Percentiles rank a stretch among this genome's conserved stretches.
phyloP scores from a whole-genome alignment of 2,888 invertebrate species.

The Drosophila pseudotakahashii region DNA sequence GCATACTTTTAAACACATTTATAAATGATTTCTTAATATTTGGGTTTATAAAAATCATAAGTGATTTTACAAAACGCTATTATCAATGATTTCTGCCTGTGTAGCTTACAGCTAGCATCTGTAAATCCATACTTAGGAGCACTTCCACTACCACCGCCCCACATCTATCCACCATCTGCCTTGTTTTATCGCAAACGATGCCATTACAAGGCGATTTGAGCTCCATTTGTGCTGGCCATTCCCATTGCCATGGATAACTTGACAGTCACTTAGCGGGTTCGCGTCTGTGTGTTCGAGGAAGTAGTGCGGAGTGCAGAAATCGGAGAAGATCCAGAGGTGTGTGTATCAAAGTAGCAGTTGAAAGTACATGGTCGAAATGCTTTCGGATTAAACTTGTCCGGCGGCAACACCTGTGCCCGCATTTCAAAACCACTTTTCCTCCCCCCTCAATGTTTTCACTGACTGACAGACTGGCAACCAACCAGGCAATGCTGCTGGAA shows the following conservation, averaged over 20 bases:
- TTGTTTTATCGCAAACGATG: slow-evolving; percentile 52
- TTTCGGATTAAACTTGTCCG: slow-evolving; percentile 63
- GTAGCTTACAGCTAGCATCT: slow-evolving; percentile 14
- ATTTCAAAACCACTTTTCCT: slow-evolving; percentile 1
- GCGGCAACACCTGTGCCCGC: slow-evolving; percentile 43
- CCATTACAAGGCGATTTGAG: slow-evolving; percentile 63
- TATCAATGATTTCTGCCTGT: slow-evolving; percentile 14
- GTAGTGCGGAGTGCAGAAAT: slow-evolving; percentile 1
- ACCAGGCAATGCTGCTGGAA: neutral
- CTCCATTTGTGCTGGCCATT: slow-evolving; percentile 53
- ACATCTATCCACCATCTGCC: slow-evolving; percentile 2
- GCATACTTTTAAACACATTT: neutral
- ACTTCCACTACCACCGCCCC: slow-evolving; percentile 1
- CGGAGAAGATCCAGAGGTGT: slow-evolving; percentile 23
- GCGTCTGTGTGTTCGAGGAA: slow-evolving; percentile 25
- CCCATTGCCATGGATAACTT: slow-evolving; percentile 48
- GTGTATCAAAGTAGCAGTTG: slow-evolving; percentile 54
- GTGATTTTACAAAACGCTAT: no score
- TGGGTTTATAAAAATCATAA: no score
- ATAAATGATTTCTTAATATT: no score
- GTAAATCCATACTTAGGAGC: slow-evolving; percentile 32
- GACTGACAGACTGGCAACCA: slow-evolving; percentile 12
- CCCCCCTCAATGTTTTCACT: slow-evolving; percentile 11
- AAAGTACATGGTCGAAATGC: slow-evolving; percentile 56
- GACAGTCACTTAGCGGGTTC: slow-evolving; percentile 58